Conservation (phyloP, 2,888 invertebrate species). For the Dione juno region DNA sequence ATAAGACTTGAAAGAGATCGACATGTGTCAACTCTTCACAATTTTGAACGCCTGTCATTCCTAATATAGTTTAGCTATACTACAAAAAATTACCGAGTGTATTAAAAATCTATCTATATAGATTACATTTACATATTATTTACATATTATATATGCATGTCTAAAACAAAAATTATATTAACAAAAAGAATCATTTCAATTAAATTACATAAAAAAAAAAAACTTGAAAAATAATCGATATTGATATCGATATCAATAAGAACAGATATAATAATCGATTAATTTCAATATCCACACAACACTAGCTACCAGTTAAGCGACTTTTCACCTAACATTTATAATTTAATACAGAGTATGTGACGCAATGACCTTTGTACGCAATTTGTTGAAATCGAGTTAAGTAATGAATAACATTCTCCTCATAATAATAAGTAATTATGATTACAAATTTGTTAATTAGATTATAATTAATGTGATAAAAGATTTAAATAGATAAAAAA, state of each 20-base stretch:
- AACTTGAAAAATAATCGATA: too few relatives aligned
- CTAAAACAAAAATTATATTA: too few relatives aligned
- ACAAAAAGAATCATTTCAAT: too few relatives aligned
- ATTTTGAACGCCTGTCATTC: too few relatives aligned
- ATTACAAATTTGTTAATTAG: background rate
- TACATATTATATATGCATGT: too few relatives aligned
- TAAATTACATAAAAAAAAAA: too few relatives aligned
- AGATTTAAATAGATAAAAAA: background rate
- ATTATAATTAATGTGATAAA: background rate
- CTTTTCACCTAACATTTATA: conserved; percentile 15
- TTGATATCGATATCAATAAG: background rate
- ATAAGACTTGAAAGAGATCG: too few relatives aligned
- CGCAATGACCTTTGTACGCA: conserved; percentile 16
- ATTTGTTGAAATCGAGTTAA: conserved; percentile 12
- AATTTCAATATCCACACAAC: background rate
- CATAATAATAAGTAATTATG: background rate
- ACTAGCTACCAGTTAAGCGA: background rate
- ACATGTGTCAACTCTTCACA: too few relatives aligned
- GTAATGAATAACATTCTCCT: conserved; percentile 1
- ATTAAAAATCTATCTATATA: too few relatives aligned
- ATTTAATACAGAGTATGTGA: conserved; percentile 6
- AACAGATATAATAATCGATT: background rate
- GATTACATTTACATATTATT: too few relatives aligned
- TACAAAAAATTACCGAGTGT: too few relatives aligned
- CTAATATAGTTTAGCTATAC: too few relatives aligned